These are phyloP conservation scores for Alces alces DNA, from an alignment of 2,113 vertebrate genomes.

Conservation along the genomic window DNA sequence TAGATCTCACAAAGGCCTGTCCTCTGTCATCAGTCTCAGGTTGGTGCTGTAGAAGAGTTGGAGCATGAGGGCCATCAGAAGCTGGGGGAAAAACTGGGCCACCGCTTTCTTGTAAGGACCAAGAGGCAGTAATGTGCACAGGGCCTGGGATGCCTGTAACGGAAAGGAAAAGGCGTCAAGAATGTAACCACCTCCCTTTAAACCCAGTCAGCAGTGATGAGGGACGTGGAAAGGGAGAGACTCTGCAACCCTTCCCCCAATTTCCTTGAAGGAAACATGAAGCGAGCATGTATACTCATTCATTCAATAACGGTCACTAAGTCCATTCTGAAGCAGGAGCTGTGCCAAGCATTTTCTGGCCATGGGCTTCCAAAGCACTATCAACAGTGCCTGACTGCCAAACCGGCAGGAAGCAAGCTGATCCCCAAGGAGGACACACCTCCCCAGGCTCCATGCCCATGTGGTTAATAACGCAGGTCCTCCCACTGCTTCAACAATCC, in stretches of 20 bases:
- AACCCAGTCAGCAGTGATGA: neutral
- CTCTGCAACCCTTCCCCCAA: neutral
- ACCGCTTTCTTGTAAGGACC: slow-evolving; percentile 46
- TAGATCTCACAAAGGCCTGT: neutral
- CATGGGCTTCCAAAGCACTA: neutral
- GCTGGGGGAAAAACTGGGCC: slow-evolving; percentile 58
- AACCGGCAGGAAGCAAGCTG: neutral
- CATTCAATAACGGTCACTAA: no score
- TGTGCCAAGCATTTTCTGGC: neutral
- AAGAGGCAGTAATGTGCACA: slow-evolving; percentile 47
- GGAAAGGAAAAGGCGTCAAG: neutral
- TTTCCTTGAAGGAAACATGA: neutral
- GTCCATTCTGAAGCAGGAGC: neutral
- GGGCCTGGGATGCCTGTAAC: slow-evolving; percentile 61
- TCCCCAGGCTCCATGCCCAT: neutral
- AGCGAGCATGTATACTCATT: accelerated
- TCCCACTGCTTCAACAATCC: neutral
- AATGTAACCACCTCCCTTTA: neutral
- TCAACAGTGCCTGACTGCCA: neutral
- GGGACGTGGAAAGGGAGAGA: accelerated
- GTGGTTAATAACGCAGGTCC: neutral
- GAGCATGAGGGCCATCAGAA: slow-evolving; percentile 59
- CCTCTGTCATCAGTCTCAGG: accelerated
- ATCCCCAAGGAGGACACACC: neutral
- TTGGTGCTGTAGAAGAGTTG: slow-evolving; percentile 48